A percentile compares a stretch with the other conserved stretches of the same genome.
These are phyloP conservation scores for Rhagonycha lutea DNA, from an alignment of 2,888 invertebrate species.

Conservation along the genomic window DNA sequence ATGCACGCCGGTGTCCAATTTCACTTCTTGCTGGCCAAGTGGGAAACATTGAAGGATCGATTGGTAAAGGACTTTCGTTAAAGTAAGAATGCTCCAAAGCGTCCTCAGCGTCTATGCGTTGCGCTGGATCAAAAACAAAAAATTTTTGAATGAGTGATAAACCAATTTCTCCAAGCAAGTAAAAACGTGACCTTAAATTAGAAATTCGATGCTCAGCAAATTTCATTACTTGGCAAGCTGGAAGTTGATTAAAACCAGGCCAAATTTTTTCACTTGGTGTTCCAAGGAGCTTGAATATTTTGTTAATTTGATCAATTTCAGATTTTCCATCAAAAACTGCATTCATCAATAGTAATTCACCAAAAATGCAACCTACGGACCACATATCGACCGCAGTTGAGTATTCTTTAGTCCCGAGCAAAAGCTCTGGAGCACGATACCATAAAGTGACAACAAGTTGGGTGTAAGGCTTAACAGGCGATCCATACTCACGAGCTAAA, in stretches of 20 bases:
- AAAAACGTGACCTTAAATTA: slow-evolving; percentile 59
- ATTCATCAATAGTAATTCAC: slow-evolving; percentile 92
- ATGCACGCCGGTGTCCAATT: slow-evolving; percentile 60
- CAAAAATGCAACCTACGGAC: slow-evolving; percentile 97
- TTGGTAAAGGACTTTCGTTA: slow-evolving; percentile 79
- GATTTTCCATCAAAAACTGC: slow-evolving; percentile 96
- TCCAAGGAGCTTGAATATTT: slow-evolving; percentile 90
- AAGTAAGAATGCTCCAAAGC: slow-evolving; percentile 88
- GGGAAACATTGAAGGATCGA: slow-evolving; percentile 97
- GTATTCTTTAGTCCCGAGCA: slow-evolving; percentile 90
- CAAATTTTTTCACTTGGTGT: slow-evolving; percentile 95
- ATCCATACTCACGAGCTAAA: slow-evolving; percentile 96
- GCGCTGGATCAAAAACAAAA: slow-evolving; percentile 88
- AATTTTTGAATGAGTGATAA: slow-evolving; percentile 68
- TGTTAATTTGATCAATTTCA: slow-evolving; percentile 93
- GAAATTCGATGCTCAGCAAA: slow-evolving; percentile 86
- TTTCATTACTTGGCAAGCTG: slow-evolving; percentile 89
- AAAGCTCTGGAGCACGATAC: slow-evolving; percentile 96
- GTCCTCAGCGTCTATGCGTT: slow-evolving; percentile 85
- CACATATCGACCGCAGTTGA: slow-evolving; percentile 97
- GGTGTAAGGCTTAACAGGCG: slow-evolving; percentile 94
- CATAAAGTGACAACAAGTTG: slow-evolving; percentile 97
- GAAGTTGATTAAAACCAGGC: slow-evolving; percentile 91
- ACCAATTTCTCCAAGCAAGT: slow-evolving; percentile 63
- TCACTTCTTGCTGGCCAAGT: slow-evolving; percentile 99